Evolutionary conservation across 2,888 invertebrate species (phyloP).

Genomic region (Arrhopalites spinosus): DNA sequence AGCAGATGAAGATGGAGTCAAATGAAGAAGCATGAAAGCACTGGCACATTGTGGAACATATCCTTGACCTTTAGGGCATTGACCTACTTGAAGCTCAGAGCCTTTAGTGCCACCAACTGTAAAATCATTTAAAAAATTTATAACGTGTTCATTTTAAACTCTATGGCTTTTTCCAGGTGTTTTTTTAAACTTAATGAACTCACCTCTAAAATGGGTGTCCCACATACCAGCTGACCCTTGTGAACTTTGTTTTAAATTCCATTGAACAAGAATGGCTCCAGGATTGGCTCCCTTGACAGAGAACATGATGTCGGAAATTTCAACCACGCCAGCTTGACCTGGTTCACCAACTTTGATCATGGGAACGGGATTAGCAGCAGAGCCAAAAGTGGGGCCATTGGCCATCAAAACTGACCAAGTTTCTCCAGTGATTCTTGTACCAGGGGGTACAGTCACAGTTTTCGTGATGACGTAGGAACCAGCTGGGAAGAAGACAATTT

Average conservation of each 20-base stretch:
- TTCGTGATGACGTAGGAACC: slow-evolving; percentile 48
- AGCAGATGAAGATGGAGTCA: slow-evolving; percentile 42
- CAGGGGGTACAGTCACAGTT: slow-evolving; percentile 46
- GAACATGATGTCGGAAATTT: slow-evolving; percentile 52
- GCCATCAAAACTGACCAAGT: slow-evolving; percentile 52
- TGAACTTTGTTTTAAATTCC: slow-evolving; percentile 41
- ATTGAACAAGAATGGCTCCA: slow-evolving; percentile 50
- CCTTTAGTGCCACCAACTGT: slow-evolving; percentile 50
- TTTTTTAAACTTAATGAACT: too few species aligned
- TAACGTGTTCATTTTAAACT: too few species aligned
- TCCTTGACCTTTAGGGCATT: slow-evolving; percentile 38
- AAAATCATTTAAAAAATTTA: too few species aligned
- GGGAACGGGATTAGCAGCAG: slow-evolving; percentile 43
- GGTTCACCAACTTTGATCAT: slow-evolving; percentile 51
- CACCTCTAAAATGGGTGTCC: slow-evolving; percentile 50
- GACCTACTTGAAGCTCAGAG: slow-evolving; percentile 41
- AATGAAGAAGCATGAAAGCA: slow-evolving; percentile 49
- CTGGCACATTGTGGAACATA: slow-evolving; percentile 40
- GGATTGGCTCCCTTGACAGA: slow-evolving; percentile 48
- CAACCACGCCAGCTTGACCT: slow-evolving; percentile 45
- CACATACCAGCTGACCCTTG: slow-evolving; percentile 48
- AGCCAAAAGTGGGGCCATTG: slow-evolving; percentile 43
- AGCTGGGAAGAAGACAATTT: slow-evolving; percentile 50
- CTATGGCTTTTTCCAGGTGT: too few species aligned
- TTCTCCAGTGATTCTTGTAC: slow-evolving; percentile 49